Evolutionary conservation across 2,797 vertebrate genomes (phyloP).

Genomic region (Myotis planiceps): DNA sequence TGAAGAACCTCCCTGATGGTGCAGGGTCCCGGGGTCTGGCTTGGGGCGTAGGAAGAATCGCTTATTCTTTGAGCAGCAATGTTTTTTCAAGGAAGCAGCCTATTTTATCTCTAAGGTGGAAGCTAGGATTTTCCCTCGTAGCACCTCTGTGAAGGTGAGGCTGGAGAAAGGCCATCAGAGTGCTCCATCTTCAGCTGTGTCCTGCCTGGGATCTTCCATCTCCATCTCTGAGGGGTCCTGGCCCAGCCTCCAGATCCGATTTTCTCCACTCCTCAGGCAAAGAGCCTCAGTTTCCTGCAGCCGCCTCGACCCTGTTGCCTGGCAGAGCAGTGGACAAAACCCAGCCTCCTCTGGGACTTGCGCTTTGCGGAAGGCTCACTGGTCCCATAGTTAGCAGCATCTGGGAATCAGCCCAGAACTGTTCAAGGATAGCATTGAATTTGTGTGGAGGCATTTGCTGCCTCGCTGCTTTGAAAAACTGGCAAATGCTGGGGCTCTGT

Average conservation of each 20-base stretch:
- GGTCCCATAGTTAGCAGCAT: background rate
- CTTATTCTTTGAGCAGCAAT: background rate
- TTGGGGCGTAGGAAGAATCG: background rate
- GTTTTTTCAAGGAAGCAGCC: background rate
- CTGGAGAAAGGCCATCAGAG: background rate
- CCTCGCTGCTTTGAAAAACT: background rate
- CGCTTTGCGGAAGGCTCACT: background rate
- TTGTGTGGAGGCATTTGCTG: background rate
- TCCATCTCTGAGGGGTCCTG: background rate
- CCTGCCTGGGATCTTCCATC: background rate
- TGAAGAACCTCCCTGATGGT: background rate
- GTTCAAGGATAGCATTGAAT: constrained; percentile 1
- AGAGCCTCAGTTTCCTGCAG: background rate
- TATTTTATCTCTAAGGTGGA: constrained; percentile 16
- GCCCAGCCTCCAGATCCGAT: background rate
- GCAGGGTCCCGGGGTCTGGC: background rate
- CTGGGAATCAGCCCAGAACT: background rate
- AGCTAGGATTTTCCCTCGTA: background rate
- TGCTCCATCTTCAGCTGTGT: background rate
- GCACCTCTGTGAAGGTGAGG: background rate
- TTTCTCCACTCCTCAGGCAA: background rate
- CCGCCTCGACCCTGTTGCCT: background rate
- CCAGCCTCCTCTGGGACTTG: background rate
- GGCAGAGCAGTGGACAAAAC: background rate
- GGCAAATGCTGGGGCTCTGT: constrained; percentile 38